phyloP scores from a whole-genome alignment of 1,140 invertebrate genomes.

The Eufriesea mexicana region DNA sequence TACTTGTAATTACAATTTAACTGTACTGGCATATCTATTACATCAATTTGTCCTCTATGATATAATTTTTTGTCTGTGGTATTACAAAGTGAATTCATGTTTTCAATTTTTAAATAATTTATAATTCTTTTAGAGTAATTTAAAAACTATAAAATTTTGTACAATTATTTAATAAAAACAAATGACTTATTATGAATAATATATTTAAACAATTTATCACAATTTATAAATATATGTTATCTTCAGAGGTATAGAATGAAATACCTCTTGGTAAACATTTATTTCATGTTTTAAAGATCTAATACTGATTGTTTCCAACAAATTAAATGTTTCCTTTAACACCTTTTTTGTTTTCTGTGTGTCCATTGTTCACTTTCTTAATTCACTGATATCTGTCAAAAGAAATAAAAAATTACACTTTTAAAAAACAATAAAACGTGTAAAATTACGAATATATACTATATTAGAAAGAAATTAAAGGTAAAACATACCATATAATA shows the following conservation, averaged over 20 bases:
- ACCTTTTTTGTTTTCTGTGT: not conserved
- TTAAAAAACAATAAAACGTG: not conserved
- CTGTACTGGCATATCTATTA: conserved; percentile 67
- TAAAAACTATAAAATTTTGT: conserved; percentile 17
- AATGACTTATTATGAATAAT: not conserved
- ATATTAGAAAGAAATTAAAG: not conserved
- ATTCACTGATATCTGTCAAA: not conserved
- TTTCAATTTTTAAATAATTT: conserved; percentile 19
- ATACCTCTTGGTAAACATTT: not conserved
- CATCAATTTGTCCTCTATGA: conserved; percentile 72
- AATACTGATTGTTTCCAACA: not conserved
- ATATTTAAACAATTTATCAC: not conserved
- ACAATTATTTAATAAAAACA: conserved; percentile 4
- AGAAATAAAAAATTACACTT: not conserved
- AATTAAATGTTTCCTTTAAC: not conserved
- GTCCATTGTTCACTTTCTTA: conserved; percentile 9
- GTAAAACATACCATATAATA: not conserved
- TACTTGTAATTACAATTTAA: conserved; percentile 61
- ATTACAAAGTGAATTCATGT: conserved; percentile 9
- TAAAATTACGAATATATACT: not conserved
- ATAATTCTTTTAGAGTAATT: not conserved
- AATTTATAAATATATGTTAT: not conserved
- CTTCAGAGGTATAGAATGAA: conserved; percentile 1
- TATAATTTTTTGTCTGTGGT: conserved; percentile 15
- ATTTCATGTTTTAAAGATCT: not conserved